Conservation (phyloP, 1,140 invertebrate species). For the Campodea augens region DNA sequence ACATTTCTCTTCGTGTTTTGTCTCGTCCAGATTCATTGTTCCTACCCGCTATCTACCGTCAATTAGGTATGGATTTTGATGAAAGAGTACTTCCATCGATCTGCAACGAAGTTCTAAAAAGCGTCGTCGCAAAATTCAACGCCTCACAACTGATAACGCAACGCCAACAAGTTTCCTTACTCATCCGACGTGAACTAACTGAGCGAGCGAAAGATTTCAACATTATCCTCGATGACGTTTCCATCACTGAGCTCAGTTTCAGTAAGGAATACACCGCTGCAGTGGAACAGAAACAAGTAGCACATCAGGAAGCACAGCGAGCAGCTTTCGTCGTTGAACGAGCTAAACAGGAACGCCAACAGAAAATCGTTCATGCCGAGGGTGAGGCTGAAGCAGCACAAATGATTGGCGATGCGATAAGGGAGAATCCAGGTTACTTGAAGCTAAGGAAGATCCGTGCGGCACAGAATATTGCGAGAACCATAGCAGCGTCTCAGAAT, state of each 20-base stretch:
- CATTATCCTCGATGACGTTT: constrained; percentile 98
- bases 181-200: constrained; percentile 83
- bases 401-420: constrained; percentile 91
- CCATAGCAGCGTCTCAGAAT: constrained; percentile 94
- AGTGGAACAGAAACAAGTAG: constrained; percentile 98
- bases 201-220: constrained; percentile 97
- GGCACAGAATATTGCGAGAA: too few species aligned
- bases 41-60: constrained; percentile 74
- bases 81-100: constrained; percentile 84
- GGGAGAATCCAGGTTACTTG: constrained; percentile 88
- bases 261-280: too few species aligned
- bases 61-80: constrained; percentile 69
- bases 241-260: constrained; percentile 97
- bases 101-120: too few species aligned
- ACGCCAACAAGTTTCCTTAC: constrained; percentile 80
- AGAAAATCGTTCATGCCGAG: too few species aligned
- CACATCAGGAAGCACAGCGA: constrained; percentile 96
- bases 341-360: constrained; percentile 93
- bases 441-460: too few species aligned
- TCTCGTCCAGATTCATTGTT: constrained; percentile 69
- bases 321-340: constrained; percentile 96
- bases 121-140: constrained; percentile 99
- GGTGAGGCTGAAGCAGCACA: constrained; percentile 98
- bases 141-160: constrained; percentile 98
- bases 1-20: constrained; percentile 89